Base-by-base conservation (phyloP, 1,140 invertebrate species). In the Spodoptera litura region DNA sequence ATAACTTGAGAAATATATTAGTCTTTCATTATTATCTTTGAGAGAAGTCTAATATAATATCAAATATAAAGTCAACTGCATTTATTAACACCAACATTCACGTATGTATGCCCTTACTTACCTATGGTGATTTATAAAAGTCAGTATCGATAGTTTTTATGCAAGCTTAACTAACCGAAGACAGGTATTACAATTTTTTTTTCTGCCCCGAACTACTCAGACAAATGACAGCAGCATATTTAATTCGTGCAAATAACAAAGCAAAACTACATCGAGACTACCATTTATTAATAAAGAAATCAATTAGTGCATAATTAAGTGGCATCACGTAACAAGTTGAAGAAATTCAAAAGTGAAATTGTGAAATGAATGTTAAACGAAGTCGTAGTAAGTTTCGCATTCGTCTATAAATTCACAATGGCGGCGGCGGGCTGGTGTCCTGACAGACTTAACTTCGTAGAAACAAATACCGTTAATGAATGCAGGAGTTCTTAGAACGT, bases 281-380 rank as follows among this genome's bases (percentile, higher is more conserved):
- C 4, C 49, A 53, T 27, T 70, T 31, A 70, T 75, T 62, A 44
- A 38, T 27, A 64, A 75, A 59, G 59, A 38, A 64, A 64, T 51
- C 51, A 38, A 75, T 75, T 51, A 64, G 13, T 13, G n/a, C 49
- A 53, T 75, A 64, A 75, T 75, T 75, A 75, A 53, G 49, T 75
- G 53, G 55, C 20, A 51, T 11, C 59, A 64, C 73, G 73, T 64
- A 75, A 75, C 73, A 64, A 75, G 59, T 75, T 64, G 59, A 75
- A 62, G 73, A 64, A 75, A 75, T 53, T 55, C 58, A 64, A 75
- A 75, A 75, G 59, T 53, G 73, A 75, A 75, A 75, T 75, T 75
- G 73, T 49, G 38, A 73, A 73, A 73, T 73, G 55, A 73, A 75
- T 62, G 53, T 75, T 27, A 62, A 62, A 75, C 44, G 49, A 31